Evolutionary conservation across 2,797 vertebrate genomes (phyloP), one percentile per base, ranked within the genome.

Genomic region (Coracias cyanogaster): DNA sequence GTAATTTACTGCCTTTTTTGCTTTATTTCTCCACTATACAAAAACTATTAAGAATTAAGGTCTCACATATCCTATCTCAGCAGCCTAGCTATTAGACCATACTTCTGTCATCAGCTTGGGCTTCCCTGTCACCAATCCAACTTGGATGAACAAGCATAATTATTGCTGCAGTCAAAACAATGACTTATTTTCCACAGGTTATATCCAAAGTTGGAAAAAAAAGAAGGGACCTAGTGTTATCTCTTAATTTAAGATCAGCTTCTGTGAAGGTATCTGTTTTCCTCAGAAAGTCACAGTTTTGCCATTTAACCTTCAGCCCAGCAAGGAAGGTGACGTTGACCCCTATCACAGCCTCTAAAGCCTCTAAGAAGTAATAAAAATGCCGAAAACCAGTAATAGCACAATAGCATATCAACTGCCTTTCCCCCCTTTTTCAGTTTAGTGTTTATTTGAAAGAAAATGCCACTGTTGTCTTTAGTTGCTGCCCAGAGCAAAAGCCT

Each of bases 321-420:
- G 57, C 1, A 4, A 14, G 5, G 62, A 12, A 78, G 45, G n/a
- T 58, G 65, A 39, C 0, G 0, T 6, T 86, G 43, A 66, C 39
- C 37, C 33, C 16, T 33, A 17, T 6, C 3, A 6, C 24, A n/a
- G 49, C 7, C 45, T 71, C 25, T 31, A 39, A 35, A 46, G 22
- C 18, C 45, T 90, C 31, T 25, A 31, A 87, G 35, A 77, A 61
- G n/a, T 43, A 10, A 88, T 74, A 51, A 76, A 90, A 91, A 81
- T 76, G 15, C 61, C 54, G 90, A 46, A 57, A 83, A 54, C 54
- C 19, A 90, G 29, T 46, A 86, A 15, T 6, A 35, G 26, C 6
- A 0, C 51, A 86, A 17, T 7, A 35, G 26, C 6, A 0, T 48
- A 24, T 61, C 54, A 37, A 2, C 35, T 79, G n/a, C 17, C 28